Percentiles rank a stretch among this genome's conserved stretches.
phyloP scores from a whole-genome alignment of 1,140 invertebrate genomes.

The Apis laboriosa region DNA sequence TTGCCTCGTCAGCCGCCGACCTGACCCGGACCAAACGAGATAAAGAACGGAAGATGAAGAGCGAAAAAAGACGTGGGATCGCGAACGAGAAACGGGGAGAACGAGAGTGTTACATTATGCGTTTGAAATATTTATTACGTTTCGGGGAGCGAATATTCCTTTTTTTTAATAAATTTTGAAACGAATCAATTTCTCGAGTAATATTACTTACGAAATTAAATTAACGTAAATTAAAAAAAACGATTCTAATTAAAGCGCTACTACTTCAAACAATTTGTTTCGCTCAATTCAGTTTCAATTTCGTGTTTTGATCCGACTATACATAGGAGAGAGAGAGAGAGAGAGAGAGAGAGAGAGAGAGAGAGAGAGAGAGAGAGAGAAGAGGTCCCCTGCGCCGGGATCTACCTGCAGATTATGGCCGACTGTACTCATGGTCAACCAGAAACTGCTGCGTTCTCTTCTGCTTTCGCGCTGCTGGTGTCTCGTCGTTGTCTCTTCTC shows the following conservation, averaged over 20 bases:
- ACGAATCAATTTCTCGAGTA: too few species aligned
- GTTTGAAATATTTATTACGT: too few species aligned
- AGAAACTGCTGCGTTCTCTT: slow-evolving; percentile 46
- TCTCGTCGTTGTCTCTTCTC: not conserved
- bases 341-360: not conserved
- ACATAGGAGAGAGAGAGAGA: not conserved
- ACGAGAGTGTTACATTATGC: not conserved
- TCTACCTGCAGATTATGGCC: slow-evolving; percentile 63
- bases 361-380: not conserved
- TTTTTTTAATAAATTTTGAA: too few species aligned
- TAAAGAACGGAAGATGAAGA: not conserved
- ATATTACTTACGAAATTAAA: too few species aligned
- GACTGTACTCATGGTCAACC: slow-evolving; percentile 62
- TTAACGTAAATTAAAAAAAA: too few species aligned
- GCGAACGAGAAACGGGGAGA: not conserved
- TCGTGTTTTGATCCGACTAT: too few species aligned
- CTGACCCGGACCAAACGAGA: not conserved
- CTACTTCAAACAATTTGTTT: too few species aligned
- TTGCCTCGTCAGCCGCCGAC: slow-evolving; percentile 44
- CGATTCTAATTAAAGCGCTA: too few species aligned
- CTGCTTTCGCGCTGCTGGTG: not conserved
- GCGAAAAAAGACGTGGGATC: too few species aligned
- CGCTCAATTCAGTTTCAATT: too few species aligned
- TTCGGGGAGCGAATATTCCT: too few species aligned
- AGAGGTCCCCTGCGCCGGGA: slow-evolving; percentile 16